These are phyloP conservation scores for Aphelenchoides fujianensis DNA, from an alignment of 1,140 invertebrate genomes.

Conservation along the genomic window DNA sequence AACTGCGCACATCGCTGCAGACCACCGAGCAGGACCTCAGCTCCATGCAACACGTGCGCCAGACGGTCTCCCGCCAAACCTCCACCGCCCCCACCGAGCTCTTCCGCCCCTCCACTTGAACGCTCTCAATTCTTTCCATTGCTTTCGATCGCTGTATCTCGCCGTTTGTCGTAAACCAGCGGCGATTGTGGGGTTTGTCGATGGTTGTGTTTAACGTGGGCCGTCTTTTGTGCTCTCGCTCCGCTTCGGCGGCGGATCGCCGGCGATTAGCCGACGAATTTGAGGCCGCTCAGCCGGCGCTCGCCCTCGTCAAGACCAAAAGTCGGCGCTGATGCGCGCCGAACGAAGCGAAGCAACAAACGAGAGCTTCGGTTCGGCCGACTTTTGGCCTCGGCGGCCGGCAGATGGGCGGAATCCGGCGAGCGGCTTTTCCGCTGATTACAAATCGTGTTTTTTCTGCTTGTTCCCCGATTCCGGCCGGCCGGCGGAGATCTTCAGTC, in stretches of 20 bases:
- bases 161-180: no score
- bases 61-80: not conserved
- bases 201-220: not conserved
- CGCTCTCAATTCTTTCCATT: no score
- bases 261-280: not conserved
- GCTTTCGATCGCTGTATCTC: no score
- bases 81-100: no score
- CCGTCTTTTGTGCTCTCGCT: not conserved
- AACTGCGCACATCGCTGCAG: conserved; percentile 42
- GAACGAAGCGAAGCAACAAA: no score
- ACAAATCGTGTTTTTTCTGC: not conserved
- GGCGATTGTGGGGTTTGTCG: not conserved
- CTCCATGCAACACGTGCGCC: not conserved
- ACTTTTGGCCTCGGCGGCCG: not conserved
- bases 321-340: not conserved
- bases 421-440: not conserved
- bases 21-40: conserved; percentile 24
- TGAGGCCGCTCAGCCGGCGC: not conserved
- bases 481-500: not conserved
- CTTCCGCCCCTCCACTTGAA: no score
- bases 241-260: not conserved
- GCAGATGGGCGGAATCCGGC: not conserved
- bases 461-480: not conserved
- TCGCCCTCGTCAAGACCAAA: not conserved
- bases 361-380: not conserved